Conservation (phyloP, 2,888 invertebrate species). For the Pseudoips prasinana region DNA sequence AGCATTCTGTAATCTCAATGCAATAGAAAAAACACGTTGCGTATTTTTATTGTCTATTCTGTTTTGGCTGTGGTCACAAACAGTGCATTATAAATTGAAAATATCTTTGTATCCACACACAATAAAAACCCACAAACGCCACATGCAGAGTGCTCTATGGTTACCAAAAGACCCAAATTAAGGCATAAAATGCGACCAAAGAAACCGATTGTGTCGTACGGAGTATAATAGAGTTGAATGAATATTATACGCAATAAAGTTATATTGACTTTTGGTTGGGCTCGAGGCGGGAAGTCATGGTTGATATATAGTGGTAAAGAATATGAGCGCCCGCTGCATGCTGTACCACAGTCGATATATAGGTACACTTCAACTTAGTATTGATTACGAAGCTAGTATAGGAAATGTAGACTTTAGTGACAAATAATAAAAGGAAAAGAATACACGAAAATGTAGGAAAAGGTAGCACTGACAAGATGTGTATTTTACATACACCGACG, state of each 20-base stretch:
- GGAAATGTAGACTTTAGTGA: too few species aligned
- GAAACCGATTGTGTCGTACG: slow-evolving; percentile 14
- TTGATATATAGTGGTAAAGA: slow-evolving; percentile 47
- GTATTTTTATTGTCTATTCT: too few species aligned
- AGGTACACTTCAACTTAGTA: too few species aligned
- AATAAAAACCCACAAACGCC: slow-evolving; percentile 8
- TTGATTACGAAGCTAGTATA: too few species aligned
- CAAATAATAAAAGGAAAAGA: too few species aligned
- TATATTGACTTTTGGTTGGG: slow-evolving; percentile 13
- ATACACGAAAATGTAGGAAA: too few species aligned
- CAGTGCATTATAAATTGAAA: neutral
- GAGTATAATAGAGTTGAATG: slow-evolving; percentile 31
- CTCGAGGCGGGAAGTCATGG: slow-evolving; percentile 40
- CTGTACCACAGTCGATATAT: too few species aligned
- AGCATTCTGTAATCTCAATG: too few species aligned
- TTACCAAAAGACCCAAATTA: slow-evolving; percentile 15
- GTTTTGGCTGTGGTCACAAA: slow-evolving; percentile 4
- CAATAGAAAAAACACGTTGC: too few species aligned
- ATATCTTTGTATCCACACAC: neutral
- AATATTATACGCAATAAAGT: slow-evolving; percentile 28
- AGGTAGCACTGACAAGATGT: too few species aligned
- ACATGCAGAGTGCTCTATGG: slow-evolving; percentile 8
- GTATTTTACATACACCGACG: too few species aligned
- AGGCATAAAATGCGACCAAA: slow-evolving; percentile 17
- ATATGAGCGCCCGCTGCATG: slow-evolving; percentile 9